These are phyloP conservation scores for Pempheris klunzingeri DNA, from an alignment of 2,797 vertebrate genomes.

Conservation along the genomic window DNA sequence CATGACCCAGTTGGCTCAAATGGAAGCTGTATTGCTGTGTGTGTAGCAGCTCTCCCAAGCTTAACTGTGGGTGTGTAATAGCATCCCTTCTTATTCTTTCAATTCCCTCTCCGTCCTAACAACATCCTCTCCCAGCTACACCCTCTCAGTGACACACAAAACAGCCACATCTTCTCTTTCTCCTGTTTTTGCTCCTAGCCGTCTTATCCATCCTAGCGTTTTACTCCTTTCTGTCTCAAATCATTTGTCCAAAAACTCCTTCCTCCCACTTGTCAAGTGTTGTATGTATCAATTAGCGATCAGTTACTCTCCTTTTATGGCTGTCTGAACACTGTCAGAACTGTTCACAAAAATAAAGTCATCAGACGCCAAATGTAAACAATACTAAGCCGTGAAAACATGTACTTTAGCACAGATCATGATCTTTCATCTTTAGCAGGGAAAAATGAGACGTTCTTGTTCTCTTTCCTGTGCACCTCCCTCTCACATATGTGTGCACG, in stretches of 20 bases:
- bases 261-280: conserved; percentile 27
- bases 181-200: neutral
- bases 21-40: conserved; percentile 13
- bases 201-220: conserved; percentile 10
- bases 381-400: neutral
- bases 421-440: neutral
- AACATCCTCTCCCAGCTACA: conserved; percentile 10
- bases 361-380: neutral
- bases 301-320: neutral
- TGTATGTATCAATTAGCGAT: neutral
- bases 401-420: neutral
- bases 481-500: neutral
- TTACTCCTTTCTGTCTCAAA: neutral
- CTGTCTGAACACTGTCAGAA: conserved; percentile 5
- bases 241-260: conserved; percentile 4
- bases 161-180: neutral
- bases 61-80: conserved; percentile 46
- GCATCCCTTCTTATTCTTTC: conserved; percentile 36
- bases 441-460: neutral
- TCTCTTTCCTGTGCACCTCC: neutral
- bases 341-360: neutral
- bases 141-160: neutral
- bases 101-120: neutral
- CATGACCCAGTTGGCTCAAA: conserved; percentile 64
- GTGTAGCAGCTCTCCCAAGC: conserved; percentile 35